These are phyloP conservation scores for Pygathrix nemaeus DNA, from an alignment of 2,113 vertebrate genomes.

Conservation along the genomic window DNA sequence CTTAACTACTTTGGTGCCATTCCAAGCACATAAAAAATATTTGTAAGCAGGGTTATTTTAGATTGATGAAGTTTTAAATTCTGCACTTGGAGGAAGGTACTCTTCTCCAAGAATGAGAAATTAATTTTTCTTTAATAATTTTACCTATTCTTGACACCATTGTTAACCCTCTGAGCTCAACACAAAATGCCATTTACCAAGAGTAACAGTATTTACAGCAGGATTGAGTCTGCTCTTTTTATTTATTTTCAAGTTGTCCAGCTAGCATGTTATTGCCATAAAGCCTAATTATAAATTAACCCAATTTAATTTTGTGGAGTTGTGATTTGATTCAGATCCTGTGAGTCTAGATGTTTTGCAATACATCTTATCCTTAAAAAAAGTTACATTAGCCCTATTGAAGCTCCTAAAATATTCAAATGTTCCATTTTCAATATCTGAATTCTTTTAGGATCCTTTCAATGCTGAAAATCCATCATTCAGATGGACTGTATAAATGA, in stretches of 20 bases:
- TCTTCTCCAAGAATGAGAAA: not conserved
- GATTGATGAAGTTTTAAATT: not conserved
- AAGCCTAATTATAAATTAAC: not conserved
- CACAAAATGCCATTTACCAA: not conserved
- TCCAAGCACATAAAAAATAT: not conserved
- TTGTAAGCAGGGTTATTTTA: slow-evolving; percentile 3
- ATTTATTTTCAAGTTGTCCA: slow-evolving; percentile 28
- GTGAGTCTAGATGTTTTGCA: not conserved
- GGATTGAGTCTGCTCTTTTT: not conserved
- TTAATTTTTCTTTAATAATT: slow-evolving; percentile 6
- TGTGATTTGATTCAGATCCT: not conserved
- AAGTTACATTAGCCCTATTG: not conserved
- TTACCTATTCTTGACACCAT: not conserved
- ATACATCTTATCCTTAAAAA: not conserved
- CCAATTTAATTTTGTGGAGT: not conserved
- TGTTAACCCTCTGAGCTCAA: not conserved
- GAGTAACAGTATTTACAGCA: not conserved
- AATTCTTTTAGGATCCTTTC: not conserved
- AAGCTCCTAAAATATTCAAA: not conserved
- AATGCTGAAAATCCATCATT: not conserved
- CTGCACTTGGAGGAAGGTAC: not conserved
- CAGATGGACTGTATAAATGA: not conserved
- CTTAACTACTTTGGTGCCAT: not conserved
- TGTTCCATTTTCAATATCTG: not conserved
- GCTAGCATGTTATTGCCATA: not conserved